Evolutionary conservation across 2,888 invertebrate genomes (phyloP).

Genomic region (Cosmopolites sordidus): DNA sequence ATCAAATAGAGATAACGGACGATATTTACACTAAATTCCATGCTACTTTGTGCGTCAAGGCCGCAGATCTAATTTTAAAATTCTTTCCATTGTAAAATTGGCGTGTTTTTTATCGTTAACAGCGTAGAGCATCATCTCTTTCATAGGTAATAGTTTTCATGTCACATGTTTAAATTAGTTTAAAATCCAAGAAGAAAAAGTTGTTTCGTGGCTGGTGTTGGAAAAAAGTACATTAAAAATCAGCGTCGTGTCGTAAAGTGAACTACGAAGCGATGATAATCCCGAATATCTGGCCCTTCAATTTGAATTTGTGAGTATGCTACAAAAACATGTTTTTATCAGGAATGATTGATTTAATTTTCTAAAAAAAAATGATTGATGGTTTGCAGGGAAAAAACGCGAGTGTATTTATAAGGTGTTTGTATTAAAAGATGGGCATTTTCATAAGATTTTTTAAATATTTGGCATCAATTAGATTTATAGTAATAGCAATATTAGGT

Average conservation of each 20-base stretch:
- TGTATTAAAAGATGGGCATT: no score
- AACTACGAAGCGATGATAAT: slow-evolving; percentile 12
- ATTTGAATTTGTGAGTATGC: slow-evolving; percentile 20
- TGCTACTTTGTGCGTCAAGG: slow-evolving; percentile 5
- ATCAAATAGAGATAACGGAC: background rate
- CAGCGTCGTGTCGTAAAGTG: no score
- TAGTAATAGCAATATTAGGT: no score
- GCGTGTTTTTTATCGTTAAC: slow-evolving; percentile 8
- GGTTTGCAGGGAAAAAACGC: no score
- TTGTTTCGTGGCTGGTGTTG: background rate
- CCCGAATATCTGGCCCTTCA: slow-evolving; percentile 16
- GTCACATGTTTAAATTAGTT: background rate
- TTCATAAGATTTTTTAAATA: no score
- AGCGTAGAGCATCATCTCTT: slow-evolving; percentile 6
- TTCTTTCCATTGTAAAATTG: slow-evolving; percentile 11
- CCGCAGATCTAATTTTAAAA: slow-evolving; percentile 14
- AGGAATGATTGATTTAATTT: no score
- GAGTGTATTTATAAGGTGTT: no score
- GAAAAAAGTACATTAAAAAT: background rate
- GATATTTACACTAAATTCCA: background rate
- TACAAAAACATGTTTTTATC: no score
- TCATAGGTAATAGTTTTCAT: slow-evolving; percentile 6
- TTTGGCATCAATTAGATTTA: no score
- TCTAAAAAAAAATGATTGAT: no score
- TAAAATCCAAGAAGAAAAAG: background rate